phyloP scores from a whole-genome alignment of 2,113 vertebrate species.

The Calidris pugnax region DNA sequence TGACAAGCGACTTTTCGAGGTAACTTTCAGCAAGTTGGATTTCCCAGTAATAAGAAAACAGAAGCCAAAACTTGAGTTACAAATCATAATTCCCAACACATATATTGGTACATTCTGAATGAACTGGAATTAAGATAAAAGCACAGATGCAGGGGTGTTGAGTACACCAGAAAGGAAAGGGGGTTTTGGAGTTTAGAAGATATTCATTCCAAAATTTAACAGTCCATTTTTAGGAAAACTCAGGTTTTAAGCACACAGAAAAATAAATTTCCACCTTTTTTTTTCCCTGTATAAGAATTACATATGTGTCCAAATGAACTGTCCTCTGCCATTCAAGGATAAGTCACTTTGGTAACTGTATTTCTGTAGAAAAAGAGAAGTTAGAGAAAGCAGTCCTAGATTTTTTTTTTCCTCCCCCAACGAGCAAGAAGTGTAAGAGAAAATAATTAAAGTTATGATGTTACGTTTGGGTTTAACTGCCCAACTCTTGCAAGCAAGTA shows the following conservation, averaged over 20 bases:
- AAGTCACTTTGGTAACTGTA: not conserved
- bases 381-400: not conserved
- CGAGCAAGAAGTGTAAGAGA: not conserved
- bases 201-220: not conserved
- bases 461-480: not conserved
- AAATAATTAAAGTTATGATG: conserved; percentile 4
- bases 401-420: not conserved
- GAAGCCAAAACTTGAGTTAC: not conserved
- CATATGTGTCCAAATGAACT: not conserved
- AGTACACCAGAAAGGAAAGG: not conserved
- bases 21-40: not conserved
- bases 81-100: not conserved
- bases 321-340: not conserved
- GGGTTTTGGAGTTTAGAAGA: not conserved
- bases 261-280: not conserved
- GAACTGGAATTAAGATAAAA: not conserved
- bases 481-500: not conserved
- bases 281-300: not conserved
- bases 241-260: not conserved
- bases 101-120: not conserved
- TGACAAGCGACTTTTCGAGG: not conserved
- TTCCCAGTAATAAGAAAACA: not conserved
- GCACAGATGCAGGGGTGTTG: not conserved
- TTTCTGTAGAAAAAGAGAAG: not conserved
- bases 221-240: not conserved